A percentile compares a stretch with the other conserved stretches of the same genome.
phyloP scores from a whole-genome alignment of 2,797 vertebrate species.

The Tinamus major region DNA sequence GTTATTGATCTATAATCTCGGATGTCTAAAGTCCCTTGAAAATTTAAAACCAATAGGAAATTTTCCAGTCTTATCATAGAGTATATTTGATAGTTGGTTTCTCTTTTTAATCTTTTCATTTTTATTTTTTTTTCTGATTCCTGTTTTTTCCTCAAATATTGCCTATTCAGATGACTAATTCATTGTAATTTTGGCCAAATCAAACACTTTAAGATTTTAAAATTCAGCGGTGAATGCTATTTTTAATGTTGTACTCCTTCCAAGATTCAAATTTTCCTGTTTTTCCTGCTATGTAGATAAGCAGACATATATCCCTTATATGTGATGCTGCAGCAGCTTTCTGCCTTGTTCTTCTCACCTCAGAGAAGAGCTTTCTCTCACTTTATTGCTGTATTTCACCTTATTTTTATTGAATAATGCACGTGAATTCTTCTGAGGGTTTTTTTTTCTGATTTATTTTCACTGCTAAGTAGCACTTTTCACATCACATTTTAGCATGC shows the following conservation, averaged over 20 bases:
- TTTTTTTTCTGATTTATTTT: not conserved
- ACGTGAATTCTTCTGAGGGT: not conserved
- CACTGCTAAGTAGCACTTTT: not conserved
- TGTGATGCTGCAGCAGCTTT: not conserved
- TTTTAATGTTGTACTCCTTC: not conserved
- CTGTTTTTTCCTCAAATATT: not conserved
- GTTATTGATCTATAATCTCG: not conserved
- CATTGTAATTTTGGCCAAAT: not conserved
- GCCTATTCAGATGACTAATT: not conserved
- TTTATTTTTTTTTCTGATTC: not conserved
- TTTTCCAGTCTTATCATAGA: not conserved
- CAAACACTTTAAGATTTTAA: not conserved
- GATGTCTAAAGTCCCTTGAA: not conserved
- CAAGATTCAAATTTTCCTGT: not conserved
- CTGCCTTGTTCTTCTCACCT: not conserved
- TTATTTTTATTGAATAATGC: not conserved
- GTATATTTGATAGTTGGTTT: not conserved
- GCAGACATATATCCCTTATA: not conserved
- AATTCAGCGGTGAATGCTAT: not conserved
- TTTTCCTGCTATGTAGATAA: not conserved
- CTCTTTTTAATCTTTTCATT: not conserved
- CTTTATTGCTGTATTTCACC: not conserved
- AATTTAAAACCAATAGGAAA: not conserved
- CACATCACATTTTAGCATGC: accelerated
- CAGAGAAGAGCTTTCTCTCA: not conserved